These are phyloP conservation scores for Nematostella vectensis DNA, from an alignment of 92 coral and sea anemone genomes.

Conservation along the genomic window DNA sequence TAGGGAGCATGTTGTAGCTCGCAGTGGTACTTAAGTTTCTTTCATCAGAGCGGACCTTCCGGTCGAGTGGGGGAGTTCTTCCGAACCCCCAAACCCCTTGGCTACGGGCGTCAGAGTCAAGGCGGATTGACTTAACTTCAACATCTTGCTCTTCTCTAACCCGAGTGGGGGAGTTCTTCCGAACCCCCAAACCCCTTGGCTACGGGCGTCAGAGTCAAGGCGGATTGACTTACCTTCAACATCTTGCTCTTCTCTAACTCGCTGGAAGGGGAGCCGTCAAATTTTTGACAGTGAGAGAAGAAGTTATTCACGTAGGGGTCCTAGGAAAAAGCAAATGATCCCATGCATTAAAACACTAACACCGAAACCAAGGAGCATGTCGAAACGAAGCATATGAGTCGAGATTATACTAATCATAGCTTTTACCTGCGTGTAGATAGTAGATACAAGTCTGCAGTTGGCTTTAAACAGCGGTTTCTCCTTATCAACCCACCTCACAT, in stretches of 20 bases:
- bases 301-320: constrained; percentile 83
- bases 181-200: background rate
- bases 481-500: constrained; percentile 91
- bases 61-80: too few relatives aligned
- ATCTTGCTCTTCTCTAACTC: constrained; percentile 80
- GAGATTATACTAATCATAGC: too few relatives aligned
- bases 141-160: too few relatives aligned
- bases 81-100: constrained; percentile 1
- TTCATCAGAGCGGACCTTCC: too few relatives aligned
- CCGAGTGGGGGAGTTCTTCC: too few relatives aligned
- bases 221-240: constrained; percentile 48
- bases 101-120: background rate
- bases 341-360: background rate
- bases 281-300: constrained; percentile 80
- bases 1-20: too few relatives aligned
- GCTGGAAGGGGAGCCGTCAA: constrained; percentile 67
- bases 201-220: background rate
- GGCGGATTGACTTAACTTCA: background rate
- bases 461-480: constrained; percentile 79
- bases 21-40: too few relatives aligned
- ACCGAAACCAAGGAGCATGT: too few relatives aligned
- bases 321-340: constrained; percentile 15
- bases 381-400: too few relatives aligned
- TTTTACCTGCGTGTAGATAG: constrained; percentile 83
- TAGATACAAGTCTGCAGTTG: constrained; percentile 77